Conservation (phyloP, 2,113 vertebrate genomes). For the Lathamus discolor region DNA sequence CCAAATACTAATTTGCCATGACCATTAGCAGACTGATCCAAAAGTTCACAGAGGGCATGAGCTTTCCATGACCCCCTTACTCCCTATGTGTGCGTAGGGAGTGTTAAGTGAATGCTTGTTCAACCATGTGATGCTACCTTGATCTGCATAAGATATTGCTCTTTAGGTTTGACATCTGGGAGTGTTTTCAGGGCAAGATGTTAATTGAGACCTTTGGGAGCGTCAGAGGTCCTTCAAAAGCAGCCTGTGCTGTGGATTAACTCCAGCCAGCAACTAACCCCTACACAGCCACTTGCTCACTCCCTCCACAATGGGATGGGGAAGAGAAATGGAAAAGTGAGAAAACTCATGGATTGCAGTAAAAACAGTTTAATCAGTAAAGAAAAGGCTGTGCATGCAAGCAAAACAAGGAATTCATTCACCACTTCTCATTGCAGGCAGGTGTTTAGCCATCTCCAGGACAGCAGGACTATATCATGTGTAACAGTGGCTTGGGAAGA, state of each 20-base stretch:
- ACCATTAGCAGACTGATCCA: neutral
- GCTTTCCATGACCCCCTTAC: neutral
- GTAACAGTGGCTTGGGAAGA: neutral
- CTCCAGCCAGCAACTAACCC: neutral
- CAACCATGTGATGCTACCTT: neutral
- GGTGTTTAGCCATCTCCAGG: neutral
- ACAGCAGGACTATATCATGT: neutral
- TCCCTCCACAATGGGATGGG: neutral
- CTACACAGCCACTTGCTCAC: neutral
- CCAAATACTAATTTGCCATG: neutral
- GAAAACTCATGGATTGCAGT: neutral
- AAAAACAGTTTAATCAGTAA: neutral
- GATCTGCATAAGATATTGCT: neutral
- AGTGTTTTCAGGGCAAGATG: neutral
- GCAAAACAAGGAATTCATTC: neutral
- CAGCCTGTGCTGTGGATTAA: neutral
- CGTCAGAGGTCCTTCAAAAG: neutral
- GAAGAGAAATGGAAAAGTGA: neutral
- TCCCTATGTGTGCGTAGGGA: neutral
- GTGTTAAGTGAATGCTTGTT: neutral
- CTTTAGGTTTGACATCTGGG: neutral
- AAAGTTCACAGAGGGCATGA: neutral
- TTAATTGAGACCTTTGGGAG: neutral
- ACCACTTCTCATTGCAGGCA: fast-evolving
- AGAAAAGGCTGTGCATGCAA: neutral